Percentiles rank a stretch among this genome's conserved stretches.
Conservation (phyloP, 2,113 vertebrate genomes). For the Elgaria multicarinata region DNA sequence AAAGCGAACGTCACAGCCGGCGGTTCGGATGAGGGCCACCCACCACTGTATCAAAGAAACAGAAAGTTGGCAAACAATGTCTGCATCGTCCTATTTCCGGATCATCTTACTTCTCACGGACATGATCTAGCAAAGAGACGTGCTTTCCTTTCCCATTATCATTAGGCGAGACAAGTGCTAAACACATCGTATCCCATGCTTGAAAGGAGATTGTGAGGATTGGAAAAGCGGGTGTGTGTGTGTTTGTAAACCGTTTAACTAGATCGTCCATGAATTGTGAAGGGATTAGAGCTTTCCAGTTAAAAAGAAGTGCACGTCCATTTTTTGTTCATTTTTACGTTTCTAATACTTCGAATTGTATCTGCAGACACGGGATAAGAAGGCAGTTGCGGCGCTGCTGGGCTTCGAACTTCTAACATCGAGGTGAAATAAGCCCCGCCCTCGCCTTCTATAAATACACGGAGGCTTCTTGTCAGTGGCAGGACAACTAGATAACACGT, state of each 20-base stretch:
- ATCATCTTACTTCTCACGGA: too few species aligned
- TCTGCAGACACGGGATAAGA: slow-evolving; percentile 39
- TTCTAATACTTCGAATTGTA: background rate
- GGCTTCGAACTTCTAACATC: slow-evolving; percentile 64
- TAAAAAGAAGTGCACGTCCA: too few species aligned
- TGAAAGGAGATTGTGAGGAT: background rate
- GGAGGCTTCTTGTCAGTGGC: slow-evolving; percentile 73
- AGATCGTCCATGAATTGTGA: background rate
- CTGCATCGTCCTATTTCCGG: background rate
- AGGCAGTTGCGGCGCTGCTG: slow-evolving; percentile 44
- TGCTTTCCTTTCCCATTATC: background rate
- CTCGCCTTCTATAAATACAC: slow-evolving; percentile 69
- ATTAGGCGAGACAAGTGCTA: background rate
- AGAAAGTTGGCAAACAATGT: background rate
- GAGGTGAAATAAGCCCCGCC: slow-evolving; percentile 66
- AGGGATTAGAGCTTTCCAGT: background rate
- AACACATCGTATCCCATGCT: background rate
- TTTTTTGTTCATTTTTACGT: background rate
- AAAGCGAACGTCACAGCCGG: background rate
- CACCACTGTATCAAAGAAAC: too few species aligned
- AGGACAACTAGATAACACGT: slow-evolving; percentile 77
- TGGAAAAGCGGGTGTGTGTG: background rate
- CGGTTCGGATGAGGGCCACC: too few species aligned
- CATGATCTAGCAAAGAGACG: background rate
- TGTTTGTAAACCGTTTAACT: background rate